These are phyloP conservation scores for Molorchus minor DNA, from an alignment of 2,888 invertebrate genomes.

Conservation along the genomic window DNA sequence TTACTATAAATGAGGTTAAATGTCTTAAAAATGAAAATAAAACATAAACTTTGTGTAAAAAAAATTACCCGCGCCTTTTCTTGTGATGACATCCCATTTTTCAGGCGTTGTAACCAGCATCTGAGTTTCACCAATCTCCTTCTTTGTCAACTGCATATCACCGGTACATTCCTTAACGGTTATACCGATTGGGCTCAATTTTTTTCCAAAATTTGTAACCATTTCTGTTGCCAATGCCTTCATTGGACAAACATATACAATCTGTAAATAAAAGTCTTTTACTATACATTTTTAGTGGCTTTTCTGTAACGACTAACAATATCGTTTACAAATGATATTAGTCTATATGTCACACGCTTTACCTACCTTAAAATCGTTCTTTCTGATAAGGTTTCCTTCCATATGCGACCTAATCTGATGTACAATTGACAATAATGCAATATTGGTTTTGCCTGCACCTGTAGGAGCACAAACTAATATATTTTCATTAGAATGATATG, in stretches of 20 bases:
- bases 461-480: slow-evolving; percentile 98
- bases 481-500: slow-evolving; percentile 97
- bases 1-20: too few species aligned
- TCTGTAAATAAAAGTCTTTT: slow-evolving; percentile 65
- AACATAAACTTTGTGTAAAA: background rate
- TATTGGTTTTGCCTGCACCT: slow-evolving; percentile 99
- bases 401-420: slow-evolving; percentile 90
- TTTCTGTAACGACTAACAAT: background rate
- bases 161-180: slow-evolving; percentile 93
- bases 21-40: too few species aligned
- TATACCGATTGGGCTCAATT: slow-evolving; percentile 81
- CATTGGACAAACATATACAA: slow-evolving; percentile 99
- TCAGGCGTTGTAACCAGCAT: slow-evolving; percentile 99
- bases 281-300: background rate
- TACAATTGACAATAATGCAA: slow-evolving; percentile 91
- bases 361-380: slow-evolving; percentile 94
- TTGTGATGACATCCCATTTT: slow-evolving; percentile 99
- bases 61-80: slow-evolving; percentile 82
- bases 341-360: slow-evolving; percentile 18
- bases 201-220: slow-evolving; percentile 90
- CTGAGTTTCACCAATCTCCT: slow-evolving; percentile 94
- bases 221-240: slow-evolving; percentile 99
- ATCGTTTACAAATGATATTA: background rate
- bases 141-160: slow-evolving; percentile 96
- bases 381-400: slow-evolving; percentile 81